Conservation (phyloP, 2,888 invertebrate genomes). For the Stenotaenia linearis region DNA sequence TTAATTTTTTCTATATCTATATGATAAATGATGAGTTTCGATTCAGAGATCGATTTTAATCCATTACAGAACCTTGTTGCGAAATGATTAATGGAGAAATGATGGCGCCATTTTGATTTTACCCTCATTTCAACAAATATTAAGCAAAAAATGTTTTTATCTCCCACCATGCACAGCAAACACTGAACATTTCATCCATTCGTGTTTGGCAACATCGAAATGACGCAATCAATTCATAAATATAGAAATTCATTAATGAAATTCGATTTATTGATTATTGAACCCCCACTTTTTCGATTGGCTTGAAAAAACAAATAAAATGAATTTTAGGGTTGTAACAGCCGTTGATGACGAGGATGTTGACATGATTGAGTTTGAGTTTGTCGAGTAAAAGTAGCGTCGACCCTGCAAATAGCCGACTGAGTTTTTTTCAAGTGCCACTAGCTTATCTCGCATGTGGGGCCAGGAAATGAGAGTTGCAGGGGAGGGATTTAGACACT, state of each 20-base stretch:
- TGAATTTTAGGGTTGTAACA: not conserved
- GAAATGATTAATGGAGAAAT: too few species aligned
- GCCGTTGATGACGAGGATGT: not conserved
- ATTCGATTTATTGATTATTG: not conserved
- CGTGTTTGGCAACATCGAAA: not conserved
- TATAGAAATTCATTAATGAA: not conserved
- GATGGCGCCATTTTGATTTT: too few species aligned
- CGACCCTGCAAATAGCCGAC: not conserved
- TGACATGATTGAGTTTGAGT: slow-evolving; percentile 12
- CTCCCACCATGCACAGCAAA: too few species aligned
- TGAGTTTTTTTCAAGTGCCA: slow-evolving; percentile 12
- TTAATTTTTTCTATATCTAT: too few species aligned
- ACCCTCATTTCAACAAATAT: too few species aligned
- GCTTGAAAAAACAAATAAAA: not conserved
- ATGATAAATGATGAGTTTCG: too few species aligned
- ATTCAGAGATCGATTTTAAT: too few species aligned
- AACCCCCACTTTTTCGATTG: too few species aligned
- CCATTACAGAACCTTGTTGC: too few species aligned
- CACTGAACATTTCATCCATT: not conserved
- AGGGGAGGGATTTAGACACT: slow-evolving; percentile 17
- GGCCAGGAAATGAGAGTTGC: slow-evolving; percentile 20
- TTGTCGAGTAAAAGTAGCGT: not conserved
- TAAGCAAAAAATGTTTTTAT: too few species aligned
- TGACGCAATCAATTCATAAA: not conserved
- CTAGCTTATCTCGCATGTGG: not conserved